Percentiles rank a stretch among this genome's conserved stretches.
Evolutionary conservation across 2,888 invertebrate genomes (phyloP).

Genomic region (Patella caerulea): DNA sequence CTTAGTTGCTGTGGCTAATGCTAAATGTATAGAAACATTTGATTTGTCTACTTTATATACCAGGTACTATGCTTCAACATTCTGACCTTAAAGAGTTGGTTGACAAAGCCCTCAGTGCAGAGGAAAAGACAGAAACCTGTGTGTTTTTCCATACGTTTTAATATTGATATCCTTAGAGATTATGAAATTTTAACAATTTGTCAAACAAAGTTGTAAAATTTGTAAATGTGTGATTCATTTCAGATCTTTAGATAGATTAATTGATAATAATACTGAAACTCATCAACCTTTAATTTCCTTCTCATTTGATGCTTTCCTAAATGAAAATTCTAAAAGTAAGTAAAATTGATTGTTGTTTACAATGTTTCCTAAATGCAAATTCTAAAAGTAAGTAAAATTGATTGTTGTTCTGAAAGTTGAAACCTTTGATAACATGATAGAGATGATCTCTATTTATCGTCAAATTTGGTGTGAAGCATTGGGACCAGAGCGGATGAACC

Average conservation of each 20-base stretch:
- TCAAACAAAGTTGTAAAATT: too few species aligned
- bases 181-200: not conserved
- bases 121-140: too few species aligned
- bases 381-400: conserved; percentile 42
- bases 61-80: not conserved
- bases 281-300: conserved; percentile 62
- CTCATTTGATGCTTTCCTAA: conserved; percentile 52
- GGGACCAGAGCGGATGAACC: too few species aligned
- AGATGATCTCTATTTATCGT: too few species aligned
- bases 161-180: too few species aligned
- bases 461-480: too few species aligned
- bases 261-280: conserved; percentile 39
- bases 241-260: conserved; percentile 51
- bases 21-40: conserved; percentile 1
- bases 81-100: too few species aligned
- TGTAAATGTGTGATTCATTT: conserved; percentile 10
- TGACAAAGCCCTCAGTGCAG: too few species aligned
- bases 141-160: too few species aligned
- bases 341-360: not conserved
- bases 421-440: too few species aligned
- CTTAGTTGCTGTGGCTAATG: too few species aligned
- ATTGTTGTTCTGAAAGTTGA: too few species aligned
- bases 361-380: not conserved
- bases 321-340: conserved; percentile 51
- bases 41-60: not conserved